Base-by-base conservation (phyloP, 35 echinoderm and acorn worm genomes). In the Lytechinus variegatus region DNA sequence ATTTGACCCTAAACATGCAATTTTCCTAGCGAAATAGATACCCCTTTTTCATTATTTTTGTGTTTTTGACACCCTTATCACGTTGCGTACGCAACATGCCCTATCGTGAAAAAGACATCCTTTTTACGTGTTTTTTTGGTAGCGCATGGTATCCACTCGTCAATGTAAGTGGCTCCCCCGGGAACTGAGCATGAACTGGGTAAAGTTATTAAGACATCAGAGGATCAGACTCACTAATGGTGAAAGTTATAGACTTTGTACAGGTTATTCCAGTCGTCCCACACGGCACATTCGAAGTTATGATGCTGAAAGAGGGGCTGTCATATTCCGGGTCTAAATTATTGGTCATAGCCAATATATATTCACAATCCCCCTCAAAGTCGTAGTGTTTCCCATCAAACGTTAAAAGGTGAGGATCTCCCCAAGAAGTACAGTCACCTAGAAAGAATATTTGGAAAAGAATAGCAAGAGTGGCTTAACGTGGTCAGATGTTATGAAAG, bases 261-360 rank as follows among this genome's bases (percentile, higher is more conserved):
- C 98, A 99, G 8, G 98, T 99, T 2, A 99, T 97, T 60, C 96
- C 98, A 28, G 86, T 94, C 1, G 95, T 90, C 14, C 98, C 98
- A 96, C 98, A 99, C 4, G 97, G 98, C 3, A 99, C 87, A 61
- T 97, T 99, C 10, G 91, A 89, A n/a, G 95, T 89, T 7, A 96
- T 52, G 56, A 99, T 95, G 55, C 93, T 93, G 86, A 99, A 99
- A 54, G 57, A 93, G 3, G 92, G 53, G 11, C 16, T 93, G 16
- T 9, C 24, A 8, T 53, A 93, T 9, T 13, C 54, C 92, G 55
- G 53, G 92, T 44, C 44, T 9, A 96, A 52, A 53, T 53, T 87
- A 44, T 96, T 92, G 53, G 54, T 96, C 54, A 44, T 44, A 44
- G 27, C 71, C 60, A 96, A 56, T 9, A 95, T 24, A 27, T 95